phyloP scores from a whole-genome alignment of 2,797 vertebrate species.

The Ctenopoma multispine region DNA sequence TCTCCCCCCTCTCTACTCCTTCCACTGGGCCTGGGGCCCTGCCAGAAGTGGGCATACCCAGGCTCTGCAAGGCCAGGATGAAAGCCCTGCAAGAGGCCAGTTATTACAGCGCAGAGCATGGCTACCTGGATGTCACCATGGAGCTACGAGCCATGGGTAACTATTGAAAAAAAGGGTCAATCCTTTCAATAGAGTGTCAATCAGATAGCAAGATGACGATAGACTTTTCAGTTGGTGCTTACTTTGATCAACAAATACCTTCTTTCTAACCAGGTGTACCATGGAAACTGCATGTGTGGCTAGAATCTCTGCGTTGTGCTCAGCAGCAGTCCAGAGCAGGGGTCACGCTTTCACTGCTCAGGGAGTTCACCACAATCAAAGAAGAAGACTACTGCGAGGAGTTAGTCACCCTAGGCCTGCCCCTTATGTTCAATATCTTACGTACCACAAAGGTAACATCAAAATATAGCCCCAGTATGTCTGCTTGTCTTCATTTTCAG shows the following conservation, averaged over 20 bases:
- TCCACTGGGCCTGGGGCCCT: slow-evolving; percentile 78
- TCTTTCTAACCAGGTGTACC: slow-evolving; percentile 86
- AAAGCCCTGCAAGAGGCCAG: slow-evolving; percentile 97
- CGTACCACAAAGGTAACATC: slow-evolving; percentile 90
- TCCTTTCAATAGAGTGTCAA: no score
- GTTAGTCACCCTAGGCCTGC: slow-evolving; percentile 89
- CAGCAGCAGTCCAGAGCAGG: slow-evolving; percentile 91
- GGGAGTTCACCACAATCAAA: slow-evolving; percentile 92
- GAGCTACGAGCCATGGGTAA: slow-evolving; percentile 93
- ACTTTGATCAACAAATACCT: neutral
- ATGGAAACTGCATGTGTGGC: slow-evolving; percentile 97
- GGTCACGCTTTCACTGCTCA: slow-evolving; percentile 89
- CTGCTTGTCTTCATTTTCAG: neutral
- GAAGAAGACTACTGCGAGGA: slow-evolving; percentile 96
- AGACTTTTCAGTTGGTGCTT: neutral
- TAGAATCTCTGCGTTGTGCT: slow-evolving; percentile 92
- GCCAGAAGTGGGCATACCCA: slow-evolving; percentile 83
- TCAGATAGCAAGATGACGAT: neutral
- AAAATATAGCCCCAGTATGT: neutral
- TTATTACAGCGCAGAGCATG: slow-evolving; percentile 96
- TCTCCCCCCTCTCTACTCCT: slow-evolving; percentile 66
- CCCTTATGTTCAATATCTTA: slow-evolving; percentile 93
- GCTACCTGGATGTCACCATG: slow-evolving; percentile 98
- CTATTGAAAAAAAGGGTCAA: neutral
- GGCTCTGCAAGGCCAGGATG: slow-evolving; percentile 91